These are phyloP conservation scores for Sericinus montela DNA, from an alignment of 2,888 invertebrate species.

Conservation along the genomic window DNA sequence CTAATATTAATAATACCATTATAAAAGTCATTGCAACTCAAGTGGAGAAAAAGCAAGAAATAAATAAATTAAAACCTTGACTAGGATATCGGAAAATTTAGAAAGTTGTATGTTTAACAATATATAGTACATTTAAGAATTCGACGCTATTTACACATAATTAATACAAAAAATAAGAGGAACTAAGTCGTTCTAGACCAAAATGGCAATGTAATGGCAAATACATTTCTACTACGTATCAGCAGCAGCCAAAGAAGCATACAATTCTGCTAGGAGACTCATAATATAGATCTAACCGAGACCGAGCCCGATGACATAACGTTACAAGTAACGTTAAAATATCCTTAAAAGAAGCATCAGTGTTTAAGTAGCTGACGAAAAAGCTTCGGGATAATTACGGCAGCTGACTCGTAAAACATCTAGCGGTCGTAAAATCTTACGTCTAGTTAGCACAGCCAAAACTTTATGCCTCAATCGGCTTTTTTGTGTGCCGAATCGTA, in stretches of 20 bases:
- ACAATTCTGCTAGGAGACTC: conserved; percentile 43
- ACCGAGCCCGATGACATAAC: conserved; percentile 31
- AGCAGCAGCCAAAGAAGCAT: conserved; percentile 60
- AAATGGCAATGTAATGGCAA: conserved; percentile 79
- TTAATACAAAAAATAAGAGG: conserved; percentile 68
- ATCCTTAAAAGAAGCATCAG: conserved; percentile 32
- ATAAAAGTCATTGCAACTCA: conserved; percentile 56
- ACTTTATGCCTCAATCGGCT: conserved; percentile 33
- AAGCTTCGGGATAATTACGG: conserved; percentile 19
- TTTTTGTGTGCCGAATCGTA: conserved; percentile 32
- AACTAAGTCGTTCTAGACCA: conserved; percentile 74
- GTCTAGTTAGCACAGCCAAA: conserved; percentile 34
- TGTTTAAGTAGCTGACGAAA: conserved; percentile 29
- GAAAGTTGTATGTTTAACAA: conserved; percentile 58
- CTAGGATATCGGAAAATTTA: conserved; percentile 74
- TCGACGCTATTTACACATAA: conserved; percentile 71
- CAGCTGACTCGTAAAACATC: conserved; percentile 26
- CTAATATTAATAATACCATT: conserved; percentile 37
- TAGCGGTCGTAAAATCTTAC: conserved; percentile 30
- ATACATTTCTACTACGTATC: conserved; percentile 55
- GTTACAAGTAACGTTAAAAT: conserved; percentile 20
- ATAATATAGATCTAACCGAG: conserved; percentile 34
- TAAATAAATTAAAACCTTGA: conserved; percentile 74
- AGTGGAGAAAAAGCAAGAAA: conserved; percentile 52
- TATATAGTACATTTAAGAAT: conserved; percentile 71